Conservation (phyloP, 2,888 invertebrate genomes). For the Amblyteles armatorius region DNA sequence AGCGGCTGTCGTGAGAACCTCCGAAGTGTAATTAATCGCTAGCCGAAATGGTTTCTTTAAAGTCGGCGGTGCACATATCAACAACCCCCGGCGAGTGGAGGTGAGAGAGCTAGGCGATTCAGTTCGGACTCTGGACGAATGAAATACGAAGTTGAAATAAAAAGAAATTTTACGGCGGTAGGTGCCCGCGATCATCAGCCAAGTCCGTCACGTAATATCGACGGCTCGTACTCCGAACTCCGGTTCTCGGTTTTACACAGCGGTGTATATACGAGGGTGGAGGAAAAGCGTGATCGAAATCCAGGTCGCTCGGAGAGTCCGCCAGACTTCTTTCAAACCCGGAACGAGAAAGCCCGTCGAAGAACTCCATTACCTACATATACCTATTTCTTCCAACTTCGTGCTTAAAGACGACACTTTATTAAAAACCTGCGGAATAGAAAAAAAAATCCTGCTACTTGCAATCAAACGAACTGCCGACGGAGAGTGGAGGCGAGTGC, state of each 20-base stretch:
- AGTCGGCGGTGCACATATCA: conserved; percentile 54
- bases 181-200: conserved; percentile 59
- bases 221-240: conserved; percentile 40
- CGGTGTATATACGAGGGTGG: conserved; percentile 1
- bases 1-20: neutral
- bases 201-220: conserved; percentile 65
- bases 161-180: conserved; percentile 25
- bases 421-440: conserved; percentile 15
- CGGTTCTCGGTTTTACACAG: neutral
- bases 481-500: conserved; percentile 40
- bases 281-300: conserved; percentile 60
- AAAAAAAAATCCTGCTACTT: conserved; percentile 15
- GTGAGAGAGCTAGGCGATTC: conserved; percentile 37
- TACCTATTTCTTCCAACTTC: conserved; percentile 21
- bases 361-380: conserved; percentile 33
- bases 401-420: conserved; percentile 34
- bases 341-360: conserved; percentile 53
- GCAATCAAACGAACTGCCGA: conserved; percentile 5
- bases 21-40: conserved; percentile 36
- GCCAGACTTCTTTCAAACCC: conserved; percentile 51
- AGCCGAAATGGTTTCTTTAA: conserved; percentile 9
- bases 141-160: conserved; percentile 39
- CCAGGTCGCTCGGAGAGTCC: conserved; percentile 55
- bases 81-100: conserved; percentile 7
- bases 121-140: conserved; percentile 6